Percentiles rank a stretch among this genome's conserved stretches.
Evolutionary conservation across 2,113 vertebrate species (phyloP).

Genomic region (Salvelinus fontinalis): DNA sequence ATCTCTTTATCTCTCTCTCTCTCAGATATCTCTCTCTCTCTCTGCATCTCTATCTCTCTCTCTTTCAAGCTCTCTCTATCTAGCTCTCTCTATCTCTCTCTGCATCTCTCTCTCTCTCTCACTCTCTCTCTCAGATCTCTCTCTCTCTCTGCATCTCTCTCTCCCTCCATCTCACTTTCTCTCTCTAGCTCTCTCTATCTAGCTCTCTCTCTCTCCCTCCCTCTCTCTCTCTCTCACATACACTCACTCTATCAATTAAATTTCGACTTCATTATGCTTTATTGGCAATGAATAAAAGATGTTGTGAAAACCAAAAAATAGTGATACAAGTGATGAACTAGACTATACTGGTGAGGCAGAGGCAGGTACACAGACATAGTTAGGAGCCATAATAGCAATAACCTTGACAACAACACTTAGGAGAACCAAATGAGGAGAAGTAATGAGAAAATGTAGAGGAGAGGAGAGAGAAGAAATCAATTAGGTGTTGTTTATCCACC

Average conservation of each 20-base stretch:
- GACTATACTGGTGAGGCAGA: not conserved
- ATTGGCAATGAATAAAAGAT: not conserved
- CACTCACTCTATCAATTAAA: not conserved
- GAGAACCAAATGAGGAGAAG: not conserved
- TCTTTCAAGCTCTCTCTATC: rapidly evolving
- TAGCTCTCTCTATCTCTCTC: too few species aligned
- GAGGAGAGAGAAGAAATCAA: too few species aligned
- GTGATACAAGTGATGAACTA: not conserved
- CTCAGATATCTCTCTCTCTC: too few species aligned
- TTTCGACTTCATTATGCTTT: not conserved
- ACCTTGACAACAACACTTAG: not conserved
- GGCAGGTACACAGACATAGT: not conserved
- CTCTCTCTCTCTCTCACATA: too few species aligned
- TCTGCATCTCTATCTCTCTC: too few species aligned
- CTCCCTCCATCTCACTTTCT: too few species aligned
- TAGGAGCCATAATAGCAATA: not conserved
- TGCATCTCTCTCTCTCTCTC: too few species aligned
- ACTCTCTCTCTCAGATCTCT: too few species aligned
- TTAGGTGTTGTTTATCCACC: too few species aligned
- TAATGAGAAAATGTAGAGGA: not conserved
- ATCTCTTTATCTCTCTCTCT: rapidly evolving
- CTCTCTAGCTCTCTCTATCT: too few species aligned
- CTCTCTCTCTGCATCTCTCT: too few species aligned
- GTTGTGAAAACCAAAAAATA: not conserved
- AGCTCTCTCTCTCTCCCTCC: too few species aligned